phyloP scores from a whole-genome alignment of 2,113 vertebrate species.

The Amia ocellicauda region DNA sequence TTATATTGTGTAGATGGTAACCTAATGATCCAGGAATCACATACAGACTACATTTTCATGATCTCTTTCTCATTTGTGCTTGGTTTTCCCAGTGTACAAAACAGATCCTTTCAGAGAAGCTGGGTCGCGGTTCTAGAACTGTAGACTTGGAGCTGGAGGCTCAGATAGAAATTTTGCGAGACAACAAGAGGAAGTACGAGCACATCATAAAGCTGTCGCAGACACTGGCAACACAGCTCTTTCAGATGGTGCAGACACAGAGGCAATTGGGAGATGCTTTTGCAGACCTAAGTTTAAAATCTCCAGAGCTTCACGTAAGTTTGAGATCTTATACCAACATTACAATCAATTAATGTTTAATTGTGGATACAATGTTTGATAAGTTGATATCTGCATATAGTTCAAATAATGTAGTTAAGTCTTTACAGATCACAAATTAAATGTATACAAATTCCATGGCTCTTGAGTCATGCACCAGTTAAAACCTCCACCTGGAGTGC shows the following conservation, averaged over 20 bases:
- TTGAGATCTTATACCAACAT: neutral
- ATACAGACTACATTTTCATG: too few relatives aligned
- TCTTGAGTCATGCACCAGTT: too few relatives aligned
- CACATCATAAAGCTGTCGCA: conserved; percentile 87
- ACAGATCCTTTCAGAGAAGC: conserved; percentile 94
- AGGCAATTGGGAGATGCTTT: conserved; percentile 93
- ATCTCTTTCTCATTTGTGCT: too few relatives aligned
- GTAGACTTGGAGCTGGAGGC: conserved; percentile 95
- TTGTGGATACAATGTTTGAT: too few relatives aligned
- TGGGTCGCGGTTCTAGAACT: conserved; percentile 94
- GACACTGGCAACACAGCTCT: conserved; percentile 82
- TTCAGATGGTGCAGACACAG: conserved; percentile 92
- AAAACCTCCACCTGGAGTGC: too few relatives aligned
- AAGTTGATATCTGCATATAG: too few relatives aligned
- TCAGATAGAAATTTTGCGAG: conserved; percentile 89
- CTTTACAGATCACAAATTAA: too few relatives aligned
- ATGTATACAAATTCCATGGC: too few relatives aligned
- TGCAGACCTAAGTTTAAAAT: conserved; percentile 95
- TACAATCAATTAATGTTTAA: too few relatives aligned
- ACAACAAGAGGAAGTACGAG: conserved; percentile 96
- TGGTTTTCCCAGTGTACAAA: conserved; percentile 85
- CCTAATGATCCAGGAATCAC: too few relatives aligned
- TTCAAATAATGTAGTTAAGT: too few relatives aligned
- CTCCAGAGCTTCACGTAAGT: conserved; percentile 92
- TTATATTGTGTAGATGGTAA: too few relatives aligned